Evolutionary conservation across 2,113 vertebrate species (phyloP).

Genomic region (Amphilophus citrinellus): DNA sequence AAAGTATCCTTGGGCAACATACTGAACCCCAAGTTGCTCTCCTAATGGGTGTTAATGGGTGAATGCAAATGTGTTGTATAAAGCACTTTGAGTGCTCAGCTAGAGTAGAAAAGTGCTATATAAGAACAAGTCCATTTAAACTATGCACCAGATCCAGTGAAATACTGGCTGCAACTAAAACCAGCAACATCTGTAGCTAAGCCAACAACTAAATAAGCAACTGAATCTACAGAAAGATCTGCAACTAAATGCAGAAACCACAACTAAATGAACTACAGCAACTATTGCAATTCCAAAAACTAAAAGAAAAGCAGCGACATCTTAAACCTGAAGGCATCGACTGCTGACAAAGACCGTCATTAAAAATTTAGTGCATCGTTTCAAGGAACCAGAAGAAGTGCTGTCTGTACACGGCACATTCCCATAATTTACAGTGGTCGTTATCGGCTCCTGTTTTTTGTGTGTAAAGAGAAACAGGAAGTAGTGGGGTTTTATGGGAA

Average conservation of each 20-base stretch:
- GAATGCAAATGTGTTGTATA: too few relatives aligned
- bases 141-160: too few relatives aligned
- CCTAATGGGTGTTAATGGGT: too few relatives aligned
- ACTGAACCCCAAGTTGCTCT: too few relatives aligned
- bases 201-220: not conserved
- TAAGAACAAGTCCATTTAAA: too few relatives aligned
- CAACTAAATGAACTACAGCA: not conserved
- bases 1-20: too few relatives aligned
- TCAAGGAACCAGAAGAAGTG: not conserved
- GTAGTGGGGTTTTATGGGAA: conserved; percentile 29
- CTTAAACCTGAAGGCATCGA: not conserved
- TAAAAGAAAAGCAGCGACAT: not conserved
- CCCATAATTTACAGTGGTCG: not conserved
- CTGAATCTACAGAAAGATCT: not conserved
- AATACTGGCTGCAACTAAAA: too few relatives aligned
- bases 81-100: too few relatives aligned
- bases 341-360: rapidly evolving
- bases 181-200: too few relatives aligned
- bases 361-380: not conserved
- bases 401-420: not conserved
- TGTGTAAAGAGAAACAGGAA: not conserved
- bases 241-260: not conserved
- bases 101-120: too few relatives aligned
- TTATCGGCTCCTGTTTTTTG: not conserved
- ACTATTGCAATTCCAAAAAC: not conserved